Conservation (phyloP, 2,888 invertebrate genomes). For the Neoscelio sp. region DNA sequence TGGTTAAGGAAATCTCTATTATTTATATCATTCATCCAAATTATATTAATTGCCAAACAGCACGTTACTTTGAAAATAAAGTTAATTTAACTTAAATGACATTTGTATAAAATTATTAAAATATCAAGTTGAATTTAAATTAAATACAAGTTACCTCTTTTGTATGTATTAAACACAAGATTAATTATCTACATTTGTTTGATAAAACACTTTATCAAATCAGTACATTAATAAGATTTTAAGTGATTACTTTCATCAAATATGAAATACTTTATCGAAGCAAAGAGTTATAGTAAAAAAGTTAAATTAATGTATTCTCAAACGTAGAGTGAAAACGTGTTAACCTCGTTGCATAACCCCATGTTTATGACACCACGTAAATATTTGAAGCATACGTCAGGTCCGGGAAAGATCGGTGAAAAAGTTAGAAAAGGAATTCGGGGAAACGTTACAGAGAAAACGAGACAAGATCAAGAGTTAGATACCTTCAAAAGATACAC, state of each 20-base stretch:
- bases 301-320: conserved; percentile 17
- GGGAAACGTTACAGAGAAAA: conserved; percentile 50
- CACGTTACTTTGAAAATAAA: no score
- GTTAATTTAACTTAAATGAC: no score
- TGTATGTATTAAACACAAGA: no score
- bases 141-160: no score
- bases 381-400: conserved; percentile 44
- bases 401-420: conserved; percentile 37
- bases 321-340: conserved; percentile 30
- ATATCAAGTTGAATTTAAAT: no score
- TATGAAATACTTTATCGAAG: neutral
- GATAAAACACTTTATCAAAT: no score
- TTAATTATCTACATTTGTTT: no score
- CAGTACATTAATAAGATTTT: no score
- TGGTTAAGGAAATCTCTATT: no score
- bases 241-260: neutral
- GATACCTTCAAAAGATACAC: conserved; percentile 2
- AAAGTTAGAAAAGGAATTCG: conserved; percentile 48
- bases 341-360: conserved; percentile 28
- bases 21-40: no score
- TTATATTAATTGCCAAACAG: no score
- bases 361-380: conserved; percentile 11
- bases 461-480: conserved; percentile 29
- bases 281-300: conserved; percentile 5
- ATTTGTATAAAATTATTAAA: no score